phyloP scores from a whole-genome alignment of 2,888 invertebrate species.

The Xanthorhoe designata region DNA sequence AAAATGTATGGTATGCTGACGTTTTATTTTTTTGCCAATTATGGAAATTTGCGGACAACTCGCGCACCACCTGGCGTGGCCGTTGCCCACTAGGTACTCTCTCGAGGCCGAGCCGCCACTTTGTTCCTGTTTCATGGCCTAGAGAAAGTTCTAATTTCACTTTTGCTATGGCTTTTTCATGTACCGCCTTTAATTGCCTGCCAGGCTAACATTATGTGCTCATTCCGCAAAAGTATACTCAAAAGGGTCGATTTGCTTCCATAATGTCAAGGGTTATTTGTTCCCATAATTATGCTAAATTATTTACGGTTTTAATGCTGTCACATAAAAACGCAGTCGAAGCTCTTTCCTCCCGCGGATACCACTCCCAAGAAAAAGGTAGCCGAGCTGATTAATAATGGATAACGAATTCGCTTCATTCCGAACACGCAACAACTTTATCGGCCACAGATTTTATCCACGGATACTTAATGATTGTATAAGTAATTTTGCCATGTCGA shows the following conservation, averaged over 20 bases:
- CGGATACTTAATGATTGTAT: slow-evolving; percentile 48
- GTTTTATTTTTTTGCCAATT: slow-evolving; percentile 73
- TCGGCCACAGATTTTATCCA: slow-evolving; percentile 51
- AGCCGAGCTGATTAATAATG: slow-evolving; percentile 34
- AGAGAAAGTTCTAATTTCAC: slow-evolving; percentile 69
- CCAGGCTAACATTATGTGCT: slow-evolving; percentile 28
- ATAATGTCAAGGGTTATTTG: slow-evolving; percentile 59
- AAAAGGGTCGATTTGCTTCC: slow-evolving; percentile 35
- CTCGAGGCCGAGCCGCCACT: slow-evolving; percentile 49
- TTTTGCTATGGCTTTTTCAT: slow-evolving; percentile 49
- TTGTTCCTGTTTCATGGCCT: slow-evolving; percentile 57
- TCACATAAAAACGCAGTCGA: slow-evolving; percentile 34
- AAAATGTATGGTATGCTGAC: slow-evolving; percentile 70
- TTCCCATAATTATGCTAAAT: slow-evolving; percentile 45
- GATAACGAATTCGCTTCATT: slow-evolving; percentile 34
- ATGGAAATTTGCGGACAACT: slow-evolving; percentile 69
- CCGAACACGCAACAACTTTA: slow-evolving; percentile 43
- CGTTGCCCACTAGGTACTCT: slow-evolving; percentile 38
- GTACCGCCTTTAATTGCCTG: slow-evolving; percentile 27
- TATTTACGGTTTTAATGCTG: slow-evolving; percentile 21
- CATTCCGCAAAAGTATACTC: slow-evolving; percentile 18
- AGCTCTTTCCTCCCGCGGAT: slow-evolving; percentile 30
- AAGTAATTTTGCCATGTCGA: slow-evolving; percentile 55
- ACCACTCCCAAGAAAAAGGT: slow-evolving; percentile 24
- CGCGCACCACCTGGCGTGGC: slow-evolving; percentile 69